Evolutionary conservation across 2,113 vertebrate genomes (phyloP), one percentile per base, ranked within the genome.

Genomic region (Mormoops blainvillei): DNA sequence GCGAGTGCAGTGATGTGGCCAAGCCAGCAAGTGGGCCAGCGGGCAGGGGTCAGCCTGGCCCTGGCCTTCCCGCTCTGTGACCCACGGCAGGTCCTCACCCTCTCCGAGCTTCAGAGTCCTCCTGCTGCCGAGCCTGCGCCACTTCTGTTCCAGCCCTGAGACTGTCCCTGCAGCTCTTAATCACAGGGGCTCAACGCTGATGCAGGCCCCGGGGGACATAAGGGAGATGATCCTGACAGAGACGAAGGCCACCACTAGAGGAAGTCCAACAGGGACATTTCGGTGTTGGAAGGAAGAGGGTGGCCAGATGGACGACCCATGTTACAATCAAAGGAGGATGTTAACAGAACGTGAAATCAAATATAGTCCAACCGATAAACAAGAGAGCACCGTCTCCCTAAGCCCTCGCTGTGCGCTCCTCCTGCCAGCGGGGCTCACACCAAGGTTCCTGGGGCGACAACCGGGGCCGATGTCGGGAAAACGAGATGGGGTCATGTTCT

Each of bases 351-450:
- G 8, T 63, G 61, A 48, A 61, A 28, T 61, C 12, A 26, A 61
- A 61, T 12, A 11, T 13, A 28, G 58, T 26, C 58, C 24, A 22
- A 36, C 7, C 5, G 6, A 15, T 14, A 10, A 41, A 61, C 56
- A 12, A 33, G 43, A 31, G 2, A 41, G 3, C 2, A 24, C 12
- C 45, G 48, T 33, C 31, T 73, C 36, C 22, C 73, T 38, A n/a
- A 15, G 9, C 13, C 31, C n/a, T 31, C 61, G 1, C 61, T 12
- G 4, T 18, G 45, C 7, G 12, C 18, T 1, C 43, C 24, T 80
- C 18, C 80, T 14, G 4, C 7, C 0, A 1, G 5, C 22, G 18
- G 70, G 24, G 38, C 0, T 1, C 22, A 28, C 1, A n/a, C 85
- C 20, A 19, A 54, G 22, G 28, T 3, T 0, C 3, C 52, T 5